Percentiles rank a stretch among this genome's conserved stretches.
phyloP scores from a whole-genome alignment of 2,113 vertebrate species.

The Pycnonotus jocosus region DNA sequence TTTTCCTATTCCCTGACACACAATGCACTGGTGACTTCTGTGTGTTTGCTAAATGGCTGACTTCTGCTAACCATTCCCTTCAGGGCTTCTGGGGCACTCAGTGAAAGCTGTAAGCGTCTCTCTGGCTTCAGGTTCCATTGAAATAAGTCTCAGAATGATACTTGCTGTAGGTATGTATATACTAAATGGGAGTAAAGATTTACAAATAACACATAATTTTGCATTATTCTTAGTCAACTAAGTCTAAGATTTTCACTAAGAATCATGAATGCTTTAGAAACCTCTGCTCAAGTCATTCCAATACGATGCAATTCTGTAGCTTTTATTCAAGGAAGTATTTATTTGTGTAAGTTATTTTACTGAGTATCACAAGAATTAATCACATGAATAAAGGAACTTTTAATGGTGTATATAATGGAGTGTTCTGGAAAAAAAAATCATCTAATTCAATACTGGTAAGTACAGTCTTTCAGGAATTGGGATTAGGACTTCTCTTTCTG shows the following conservation, averaged over 20 bases:
- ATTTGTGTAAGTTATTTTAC: neutral
- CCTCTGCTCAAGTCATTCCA: neutral
- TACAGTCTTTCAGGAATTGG: neutral
- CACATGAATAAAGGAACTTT: neutral
- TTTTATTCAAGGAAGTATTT: neutral
- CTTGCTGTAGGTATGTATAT: neutral
- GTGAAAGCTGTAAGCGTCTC: neutral
- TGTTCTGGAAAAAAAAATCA: neutral
- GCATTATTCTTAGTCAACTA: neutral
- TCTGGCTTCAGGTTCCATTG: neutral
- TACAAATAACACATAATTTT: neutral
- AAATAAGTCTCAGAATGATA: neutral
- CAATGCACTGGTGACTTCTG: neutral
- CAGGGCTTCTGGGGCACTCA: neutral
- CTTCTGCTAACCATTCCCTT: neutral
- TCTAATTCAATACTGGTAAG: neutral
- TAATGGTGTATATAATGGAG: neutral
- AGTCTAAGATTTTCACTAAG: neutral
- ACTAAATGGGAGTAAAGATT: neutral
- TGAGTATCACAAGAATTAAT: neutral
- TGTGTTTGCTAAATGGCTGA: neutral
- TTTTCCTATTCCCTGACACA: neutral
- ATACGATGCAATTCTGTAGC: neutral
- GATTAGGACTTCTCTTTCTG: neutral
- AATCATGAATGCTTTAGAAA: neutral